These are phyloP conservation scores for Atrichornis clamosus DNA, from an alignment of 2,113 vertebrate genomes.

Conservation along the genomic window DNA sequence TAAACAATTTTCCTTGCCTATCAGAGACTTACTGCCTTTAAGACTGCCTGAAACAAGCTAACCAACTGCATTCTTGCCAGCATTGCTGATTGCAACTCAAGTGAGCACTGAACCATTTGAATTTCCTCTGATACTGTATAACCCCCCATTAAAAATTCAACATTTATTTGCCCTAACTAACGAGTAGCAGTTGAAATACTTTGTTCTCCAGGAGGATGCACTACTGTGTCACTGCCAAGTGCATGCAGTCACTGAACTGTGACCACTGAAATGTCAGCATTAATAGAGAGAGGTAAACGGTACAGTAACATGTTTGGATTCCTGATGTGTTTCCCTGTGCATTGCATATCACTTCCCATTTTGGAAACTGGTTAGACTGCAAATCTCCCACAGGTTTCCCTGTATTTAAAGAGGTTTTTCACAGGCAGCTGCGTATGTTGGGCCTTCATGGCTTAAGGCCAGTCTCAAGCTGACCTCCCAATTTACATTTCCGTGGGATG, in stretches of 20 bases:
- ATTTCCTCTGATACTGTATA: slow-evolving; percentile 1
- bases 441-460: neutral
- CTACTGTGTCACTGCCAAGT: neutral
- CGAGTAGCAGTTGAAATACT: neutral
- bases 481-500: slow-evolving; percentile 33
- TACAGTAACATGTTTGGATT: neutral
- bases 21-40: slow-evolving; percentile 20
- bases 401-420: neutral
- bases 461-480: neutral
- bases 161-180: slow-evolving; percentile 27
- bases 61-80: slow-evolving; percentile 5
- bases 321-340: neutral
- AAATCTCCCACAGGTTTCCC: neutral
- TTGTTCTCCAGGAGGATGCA: neutral
- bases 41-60: slow-evolving; percentile 17
- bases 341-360: neutral
- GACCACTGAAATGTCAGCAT: neutral
- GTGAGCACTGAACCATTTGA: slow-evolving; percentile 19
- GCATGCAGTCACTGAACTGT: neutral
- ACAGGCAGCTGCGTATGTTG: neutral
- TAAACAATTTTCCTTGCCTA: slow-evolving; percentile 37
- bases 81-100: neutral
- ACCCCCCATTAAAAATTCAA: slow-evolving; percentile 3
- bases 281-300: neutral
- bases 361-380: neutral